These are phyloP conservation scores for Brachionus plicatilis DNA, from an alignment of 1,140 invertebrate species.

Conservation along the genomic window DNA sequence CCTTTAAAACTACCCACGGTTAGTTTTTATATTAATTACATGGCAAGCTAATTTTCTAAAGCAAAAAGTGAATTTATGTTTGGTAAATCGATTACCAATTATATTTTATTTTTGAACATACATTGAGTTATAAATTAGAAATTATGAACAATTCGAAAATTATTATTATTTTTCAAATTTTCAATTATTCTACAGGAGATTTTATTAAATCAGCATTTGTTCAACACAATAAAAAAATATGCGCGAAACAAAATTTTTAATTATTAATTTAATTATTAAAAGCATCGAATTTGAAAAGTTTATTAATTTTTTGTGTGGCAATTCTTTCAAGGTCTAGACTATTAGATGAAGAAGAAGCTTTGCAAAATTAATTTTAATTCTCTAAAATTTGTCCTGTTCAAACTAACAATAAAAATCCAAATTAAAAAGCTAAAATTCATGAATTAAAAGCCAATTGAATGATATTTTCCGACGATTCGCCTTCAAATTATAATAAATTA, in stretches of 20 bases:
- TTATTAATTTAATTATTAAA: background rate
- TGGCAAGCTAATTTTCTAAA: background rate
- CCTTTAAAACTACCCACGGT: background rate
- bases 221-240: background rate
- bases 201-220: background rate
- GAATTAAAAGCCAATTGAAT: background rate
- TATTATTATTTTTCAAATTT: background rate
- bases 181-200: background rate
- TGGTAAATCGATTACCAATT: background rate
- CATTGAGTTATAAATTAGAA: background rate
- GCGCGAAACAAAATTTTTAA: background rate
- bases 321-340: background rate
- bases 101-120: background rate
- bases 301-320: background rate
- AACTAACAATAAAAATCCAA: background rate
- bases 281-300: background rate
- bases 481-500: constrained; percentile 31
- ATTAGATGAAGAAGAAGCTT: background rate
- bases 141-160: background rate
- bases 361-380: background rate
- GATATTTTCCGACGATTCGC: background rate
- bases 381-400: background rate
- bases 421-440: background rate
- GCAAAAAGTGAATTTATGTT: background rate
- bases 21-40: background rate